Percentiles rank a stretch among this genome's conserved stretches.
Evolutionary conservation across 2,888 invertebrate genomes (phyloP).

Genomic region (Heterodera filipjevi): DNA sequence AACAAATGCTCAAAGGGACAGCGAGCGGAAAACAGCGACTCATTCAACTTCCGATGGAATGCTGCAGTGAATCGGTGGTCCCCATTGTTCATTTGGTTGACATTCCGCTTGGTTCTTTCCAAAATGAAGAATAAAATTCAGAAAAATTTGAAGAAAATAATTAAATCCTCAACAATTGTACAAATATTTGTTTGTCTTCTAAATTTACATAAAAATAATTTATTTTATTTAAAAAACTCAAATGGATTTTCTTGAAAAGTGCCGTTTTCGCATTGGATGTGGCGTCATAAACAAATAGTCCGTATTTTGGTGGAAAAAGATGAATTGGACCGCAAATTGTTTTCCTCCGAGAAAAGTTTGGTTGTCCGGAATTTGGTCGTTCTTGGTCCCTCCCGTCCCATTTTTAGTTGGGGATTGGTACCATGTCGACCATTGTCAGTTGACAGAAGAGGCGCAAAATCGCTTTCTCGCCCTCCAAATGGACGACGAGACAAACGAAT

Average conservation of each 20-base stretch:
- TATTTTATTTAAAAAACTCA: too few species aligned
- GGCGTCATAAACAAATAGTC: constrained; percentile 15
- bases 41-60: constrained; percentile 10
- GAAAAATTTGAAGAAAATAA: background rate
- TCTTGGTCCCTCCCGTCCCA: background rate
- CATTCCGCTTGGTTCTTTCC: constrained; percentile 14
- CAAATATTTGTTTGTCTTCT: too few species aligned
- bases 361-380: too few species aligned
- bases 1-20: constrained; percentile 10
- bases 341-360: background rate
- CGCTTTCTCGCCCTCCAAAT: constrained; percentile 19
- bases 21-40: constrained; percentile 5
- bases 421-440: constrained; percentile 14
- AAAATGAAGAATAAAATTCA: background rate
- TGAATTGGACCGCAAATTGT: background rate
- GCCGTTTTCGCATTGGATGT: constrained; percentile 1
- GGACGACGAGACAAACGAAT: constrained; percentile 33
- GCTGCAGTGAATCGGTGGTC: constrained; percentile 14
- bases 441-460: constrained; percentile 15
- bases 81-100: constrained; percentile 12
- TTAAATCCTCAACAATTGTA: too few species aligned
- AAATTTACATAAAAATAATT: too few species aligned
- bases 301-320: constrained; percentile 31
- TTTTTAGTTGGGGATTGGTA: constrained; percentile 31
- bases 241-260: too few species aligned